Evolutionary conservation across 2,888 invertebrate genomes (phyloP), one percentile per base, ranked within the genome.

Genomic region (Epiblema foenella): DNA sequence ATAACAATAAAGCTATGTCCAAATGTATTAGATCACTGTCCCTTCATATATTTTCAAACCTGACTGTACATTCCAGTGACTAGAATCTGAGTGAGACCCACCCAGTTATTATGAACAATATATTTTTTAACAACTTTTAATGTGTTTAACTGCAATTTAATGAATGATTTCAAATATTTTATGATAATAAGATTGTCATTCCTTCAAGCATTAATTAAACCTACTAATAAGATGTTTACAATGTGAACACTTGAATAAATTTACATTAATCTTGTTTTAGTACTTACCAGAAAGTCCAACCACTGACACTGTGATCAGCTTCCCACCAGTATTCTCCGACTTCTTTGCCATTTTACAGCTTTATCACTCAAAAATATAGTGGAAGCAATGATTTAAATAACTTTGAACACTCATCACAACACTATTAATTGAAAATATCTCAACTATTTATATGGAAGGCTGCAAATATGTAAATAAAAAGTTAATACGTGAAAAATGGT

Each of bases 281-380:
- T 51, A 73, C 92, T 91, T 79, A 94, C 95, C 95, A 85, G 95
- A 98, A 77, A 99, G 94, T 74, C 99, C 99, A 78, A 99, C 98
- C 79, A 99, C 97, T 79, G 98, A 96, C 75, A 99, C 95, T 82
- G 97, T 97, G 80, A 97, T 95, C 85, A 95, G 94, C 86, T 96
- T 95, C 72, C 95, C 95, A 78, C 95, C 95, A 74, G 84, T 83
- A 83, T 88, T 89, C 76, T 97, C 97, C 77, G 95, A 95, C 90
- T 96, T 97, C 83, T 96, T 95, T 76, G 97, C 96, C 97, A 97
- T 97, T 83, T 87, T 91, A 74, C 73, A 74, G 75, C 73, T 71
- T 79, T 78, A 82, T 84, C 85, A 86, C 85, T 87, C 81, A 77
- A 82, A 80, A 75, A 78, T 81, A 83, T 82, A 84, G 81, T 75